Evolutionary conservation across 2,888 invertebrate genomes (phyloP).

Genomic region (Troides helena): DNA sequence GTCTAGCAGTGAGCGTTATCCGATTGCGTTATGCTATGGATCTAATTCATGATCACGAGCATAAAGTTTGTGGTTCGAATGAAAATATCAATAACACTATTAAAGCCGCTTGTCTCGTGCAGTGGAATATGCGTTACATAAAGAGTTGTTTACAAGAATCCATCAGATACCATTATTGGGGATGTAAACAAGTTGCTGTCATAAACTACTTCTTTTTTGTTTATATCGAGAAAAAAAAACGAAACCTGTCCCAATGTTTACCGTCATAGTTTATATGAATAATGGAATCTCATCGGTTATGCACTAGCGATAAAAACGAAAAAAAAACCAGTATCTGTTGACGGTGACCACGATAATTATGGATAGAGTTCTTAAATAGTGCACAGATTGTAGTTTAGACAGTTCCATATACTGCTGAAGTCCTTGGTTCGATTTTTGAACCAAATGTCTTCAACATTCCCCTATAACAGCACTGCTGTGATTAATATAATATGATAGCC

Average conservation of each 20-base stretch:
- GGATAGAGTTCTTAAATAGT: neutral
- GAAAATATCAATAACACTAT: neutral
- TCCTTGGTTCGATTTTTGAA: neutral
- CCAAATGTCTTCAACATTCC: neutral
- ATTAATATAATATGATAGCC: no score
- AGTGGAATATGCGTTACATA: neutral
- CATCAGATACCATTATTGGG: neutral
- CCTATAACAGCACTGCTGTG: no score
- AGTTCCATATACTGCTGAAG: neutral
- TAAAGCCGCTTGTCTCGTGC: no score
- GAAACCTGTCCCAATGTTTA: slow-evolving; percentile 23
- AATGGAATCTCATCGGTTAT: slow-evolving; percentile 14
- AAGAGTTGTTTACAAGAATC: neutral
- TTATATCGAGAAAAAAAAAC: slow-evolving; percentile 1
- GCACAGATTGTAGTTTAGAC: neutral
- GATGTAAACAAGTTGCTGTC: neutral
- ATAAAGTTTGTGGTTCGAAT: neutral
- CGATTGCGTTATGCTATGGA: neutral
- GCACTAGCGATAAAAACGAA: slow-evolving; percentile 7
- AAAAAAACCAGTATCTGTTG: slow-evolving; percentile 1
- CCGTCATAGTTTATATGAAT: slow-evolving; percentile 15
- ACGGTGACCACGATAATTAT: slow-evolving; percentile 4
- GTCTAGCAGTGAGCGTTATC: neutral
- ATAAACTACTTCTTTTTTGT: neutral
- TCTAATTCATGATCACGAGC: neutral